phyloP scores from a whole-genome alignment of 2,888 invertebrate species.

The Hymenopus coronatus region DNA sequence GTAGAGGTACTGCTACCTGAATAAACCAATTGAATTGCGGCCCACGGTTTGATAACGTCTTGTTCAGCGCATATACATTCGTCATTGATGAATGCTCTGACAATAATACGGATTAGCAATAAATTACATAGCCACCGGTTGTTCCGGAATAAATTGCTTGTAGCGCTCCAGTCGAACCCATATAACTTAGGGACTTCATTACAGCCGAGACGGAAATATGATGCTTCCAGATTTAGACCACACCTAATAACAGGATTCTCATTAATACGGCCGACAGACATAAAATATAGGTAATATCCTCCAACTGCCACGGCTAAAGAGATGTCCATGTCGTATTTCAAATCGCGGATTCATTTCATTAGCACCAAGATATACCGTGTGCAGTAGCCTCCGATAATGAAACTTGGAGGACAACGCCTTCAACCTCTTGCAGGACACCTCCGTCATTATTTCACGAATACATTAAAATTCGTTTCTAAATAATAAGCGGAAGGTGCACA shows the following conservation, averaged over 20 bases:
- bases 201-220: background rate
- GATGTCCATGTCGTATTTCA: background rate
- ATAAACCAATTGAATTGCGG: background rate
- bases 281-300: background rate
- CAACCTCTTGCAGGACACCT: background rate
- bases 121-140: background rate
- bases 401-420: background rate
- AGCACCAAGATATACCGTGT: background rate
- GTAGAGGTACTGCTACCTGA: background rate
- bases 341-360: background rate
- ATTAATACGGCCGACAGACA: background rate
- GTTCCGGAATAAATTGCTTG: background rate
- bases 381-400: background rate
- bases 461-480: background rate
- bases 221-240: background rate
- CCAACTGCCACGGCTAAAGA: background rate
- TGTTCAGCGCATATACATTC: background rate
- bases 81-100: background rate
- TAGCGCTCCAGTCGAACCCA: background rate
- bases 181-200: slow-evolving; percentile 5
- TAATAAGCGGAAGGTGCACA: background rate
- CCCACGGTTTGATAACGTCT: background rate
- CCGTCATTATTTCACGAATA: background rate
- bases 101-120: background rate
- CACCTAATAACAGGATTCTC: background rate